Evolutionary conservation across 2,888 invertebrate genomes (phyloP).

Genomic region (Drosophila yooni): DNA sequence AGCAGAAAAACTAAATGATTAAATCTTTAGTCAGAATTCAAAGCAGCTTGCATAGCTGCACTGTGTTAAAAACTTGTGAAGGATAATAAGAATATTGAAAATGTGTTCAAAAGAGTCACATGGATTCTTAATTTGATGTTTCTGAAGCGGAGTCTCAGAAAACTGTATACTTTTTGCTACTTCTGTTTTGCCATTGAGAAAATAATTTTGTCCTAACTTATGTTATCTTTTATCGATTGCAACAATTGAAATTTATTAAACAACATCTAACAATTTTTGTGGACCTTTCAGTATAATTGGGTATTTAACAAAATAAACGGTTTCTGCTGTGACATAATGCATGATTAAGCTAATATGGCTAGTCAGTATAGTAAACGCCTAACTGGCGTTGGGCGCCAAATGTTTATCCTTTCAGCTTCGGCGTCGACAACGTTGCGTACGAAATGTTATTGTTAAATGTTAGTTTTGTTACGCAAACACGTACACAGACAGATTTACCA

Average conservation of each 20-base stretch:
- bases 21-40: background rate
- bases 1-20: background rate
- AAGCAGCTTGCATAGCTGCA: background rate
- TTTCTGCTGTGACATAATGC: background rate
- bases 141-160: background rate
- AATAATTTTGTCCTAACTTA: background rate
- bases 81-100: background rate
- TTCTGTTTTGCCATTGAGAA: background rate
- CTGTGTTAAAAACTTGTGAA: background rate
- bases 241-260: background rate
- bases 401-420: conserved; percentile 75
- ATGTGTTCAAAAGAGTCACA: background rate
- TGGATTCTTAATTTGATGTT: background rate
- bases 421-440: conserved; percentile 72
- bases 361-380: conserved; percentile 22
- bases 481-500: conserved; percentile 43
- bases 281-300: background rate
- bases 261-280: background rate
- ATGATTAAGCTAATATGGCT: background rate
- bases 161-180: background rate
- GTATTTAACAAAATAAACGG: background rate
- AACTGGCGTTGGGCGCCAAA: conserved; percentile 49
- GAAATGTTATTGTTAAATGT: conserved; percentile 79
- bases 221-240: background rate
- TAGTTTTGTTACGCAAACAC: conserved; percentile 79